Evolutionary conservation across 1,140 invertebrate species (phyloP).

Genomic region (Heliothis subflexa): DNA sequence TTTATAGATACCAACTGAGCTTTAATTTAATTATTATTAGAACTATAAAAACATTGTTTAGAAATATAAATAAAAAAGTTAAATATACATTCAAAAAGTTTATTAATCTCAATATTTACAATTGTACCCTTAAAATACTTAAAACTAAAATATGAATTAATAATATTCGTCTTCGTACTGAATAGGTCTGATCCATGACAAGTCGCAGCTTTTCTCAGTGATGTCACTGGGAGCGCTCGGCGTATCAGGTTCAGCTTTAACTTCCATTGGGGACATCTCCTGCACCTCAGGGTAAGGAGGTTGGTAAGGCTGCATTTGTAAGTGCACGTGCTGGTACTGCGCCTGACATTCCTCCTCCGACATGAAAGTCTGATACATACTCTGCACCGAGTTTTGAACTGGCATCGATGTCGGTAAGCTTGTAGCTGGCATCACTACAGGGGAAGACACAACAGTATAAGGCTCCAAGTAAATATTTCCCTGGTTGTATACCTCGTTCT

Average conservation of each 20-base stretch:
- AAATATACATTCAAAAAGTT: too few species aligned
- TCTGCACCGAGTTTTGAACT: background rate
- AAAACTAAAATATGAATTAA: constrained; percentile 10
- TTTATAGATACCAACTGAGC: too few species aligned
- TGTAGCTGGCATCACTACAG: constrained; percentile 43
- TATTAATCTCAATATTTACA: too few species aligned
- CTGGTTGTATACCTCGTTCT: constrained; percentile 41
- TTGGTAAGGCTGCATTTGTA: constrained; percentile 46
- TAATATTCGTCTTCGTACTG: constrained; percentile 58
- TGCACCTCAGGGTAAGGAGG: constrained; percentile 17
- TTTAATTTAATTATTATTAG: too few species aligned
- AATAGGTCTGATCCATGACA: constrained; percentile 68
- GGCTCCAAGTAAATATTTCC: constrained; percentile 36
- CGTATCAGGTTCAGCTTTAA: too few species aligned
- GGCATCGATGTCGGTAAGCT: background rate
- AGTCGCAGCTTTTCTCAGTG: constrained; percentile 61
- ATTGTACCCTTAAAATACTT: too few species aligned
- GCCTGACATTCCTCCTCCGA: constrained; percentile 23
- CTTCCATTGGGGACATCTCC: background rate
- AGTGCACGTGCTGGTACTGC: constrained; percentile 42
- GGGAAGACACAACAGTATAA: constrained; percentile 38
- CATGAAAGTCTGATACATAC: background rate
- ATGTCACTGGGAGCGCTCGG: constrained; percentile 34
- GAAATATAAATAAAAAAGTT: too few species aligned
- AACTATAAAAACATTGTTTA: too few species aligned